Percentiles rank a stretch among this genome's conserved stretches.
phyloP scores from a whole-genome alignment of 2,113 vertebrate species.

The Microcebus ravelobensis region DNA sequence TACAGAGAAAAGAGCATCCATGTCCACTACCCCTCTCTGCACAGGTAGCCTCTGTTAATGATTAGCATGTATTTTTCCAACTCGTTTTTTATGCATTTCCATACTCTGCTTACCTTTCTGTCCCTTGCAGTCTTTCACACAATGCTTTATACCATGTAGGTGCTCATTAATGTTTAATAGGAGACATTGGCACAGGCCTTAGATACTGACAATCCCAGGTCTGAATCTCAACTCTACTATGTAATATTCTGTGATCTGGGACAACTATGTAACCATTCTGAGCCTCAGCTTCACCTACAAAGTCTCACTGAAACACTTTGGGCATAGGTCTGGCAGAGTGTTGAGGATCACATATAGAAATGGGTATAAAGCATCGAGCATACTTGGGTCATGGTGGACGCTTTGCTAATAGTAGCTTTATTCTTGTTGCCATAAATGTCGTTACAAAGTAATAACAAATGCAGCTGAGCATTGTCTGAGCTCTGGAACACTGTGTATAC shows the following conservation, averaged over 20 bases:
- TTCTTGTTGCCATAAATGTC: neutral
- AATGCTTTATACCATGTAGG: neutral
- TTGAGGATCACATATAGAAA: neutral
- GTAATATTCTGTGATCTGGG: neutral
- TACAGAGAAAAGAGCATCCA: neutral
- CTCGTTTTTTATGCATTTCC: neutral
- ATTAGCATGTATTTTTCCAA: neutral
- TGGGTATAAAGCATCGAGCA: neutral
- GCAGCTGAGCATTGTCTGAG: neutral
- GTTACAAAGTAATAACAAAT: neutral
- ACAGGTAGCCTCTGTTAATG: neutral
- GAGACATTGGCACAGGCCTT: neutral
- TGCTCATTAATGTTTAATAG: neutral
- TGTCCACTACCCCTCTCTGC: no score
- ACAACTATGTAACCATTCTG: neutral
- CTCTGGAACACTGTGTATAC: neutral
- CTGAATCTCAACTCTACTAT: neutral
- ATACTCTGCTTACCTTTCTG: neutral
- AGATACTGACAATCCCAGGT: neutral
- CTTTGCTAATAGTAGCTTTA: neutral
- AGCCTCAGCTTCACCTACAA: neutral
- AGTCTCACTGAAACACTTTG: neutral
- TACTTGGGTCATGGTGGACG: neutral
- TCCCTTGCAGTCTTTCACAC: neutral
- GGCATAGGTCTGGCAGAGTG: neutral